Conservation (phyloP, 64 coral and sea anemone genomes). For the Dendrophyllia cribrosa region DNA sequence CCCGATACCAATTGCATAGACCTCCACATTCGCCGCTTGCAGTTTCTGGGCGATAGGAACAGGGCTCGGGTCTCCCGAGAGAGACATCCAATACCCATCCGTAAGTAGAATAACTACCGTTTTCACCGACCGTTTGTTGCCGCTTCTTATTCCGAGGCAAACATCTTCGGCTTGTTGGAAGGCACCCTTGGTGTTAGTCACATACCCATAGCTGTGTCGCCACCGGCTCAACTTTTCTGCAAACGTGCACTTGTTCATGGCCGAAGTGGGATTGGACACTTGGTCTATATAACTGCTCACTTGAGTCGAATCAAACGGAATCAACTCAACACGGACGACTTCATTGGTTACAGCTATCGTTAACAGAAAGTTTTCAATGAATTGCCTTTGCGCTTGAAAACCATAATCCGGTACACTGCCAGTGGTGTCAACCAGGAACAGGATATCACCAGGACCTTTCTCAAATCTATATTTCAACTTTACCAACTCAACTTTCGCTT, state of each 20-base stretch:
- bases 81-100: slow-evolving; percentile 71
- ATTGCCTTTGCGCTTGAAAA: slow-evolving; percentile 73
- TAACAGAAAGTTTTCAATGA: slow-evolving; percentile 76
- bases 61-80: background rate
- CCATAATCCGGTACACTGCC: slow-evolving; percentile 56
- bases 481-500: slow-evolving; percentile 35
- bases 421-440: slow-evolving; percentile 81
- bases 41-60: slow-evolving; percentile 31
- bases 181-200: slow-evolving; percentile 78
- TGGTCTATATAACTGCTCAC: slow-evolving; percentile 50
- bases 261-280: slow-evolving; percentile 23
- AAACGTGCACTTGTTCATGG: slow-evolving; percentile 75
- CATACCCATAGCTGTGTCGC: background rate
- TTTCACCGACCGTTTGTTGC: slow-evolving; percentile 26
- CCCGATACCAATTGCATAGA: slow-evolving; percentile 78
- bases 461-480: slow-evolving; percentile 45
- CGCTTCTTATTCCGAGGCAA: slow-evolving; percentile 31
- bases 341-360: slow-evolving; percentile 65
- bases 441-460: slow-evolving; percentile 34
- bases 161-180: slow-evolving; percentile 52
- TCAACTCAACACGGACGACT: slow-evolving; percentile 75
- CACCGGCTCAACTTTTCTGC: slow-evolving; percentile 50
- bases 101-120: slow-evolving; percentile 75
- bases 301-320: slow-evolving; percentile 21
- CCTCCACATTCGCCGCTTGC: slow-evolving; percentile 10